Conservation (phyloP, 2,797 vertebrate genomes). For the Calcarius lapponicus region DNA sequence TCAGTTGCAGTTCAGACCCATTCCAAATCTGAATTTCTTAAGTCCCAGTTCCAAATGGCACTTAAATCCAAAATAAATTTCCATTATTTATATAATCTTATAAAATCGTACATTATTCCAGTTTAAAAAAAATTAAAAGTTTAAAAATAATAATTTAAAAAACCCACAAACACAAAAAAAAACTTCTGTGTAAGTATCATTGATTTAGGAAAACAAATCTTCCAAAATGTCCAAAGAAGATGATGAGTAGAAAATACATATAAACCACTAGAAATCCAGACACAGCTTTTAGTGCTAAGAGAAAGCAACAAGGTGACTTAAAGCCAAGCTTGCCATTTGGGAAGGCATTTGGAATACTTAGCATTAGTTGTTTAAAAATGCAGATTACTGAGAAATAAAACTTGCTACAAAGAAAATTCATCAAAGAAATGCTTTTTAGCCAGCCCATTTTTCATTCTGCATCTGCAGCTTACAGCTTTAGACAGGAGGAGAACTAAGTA, state of each 20-base stretch:
- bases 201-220: not conserved
- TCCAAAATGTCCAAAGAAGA: not conserved
- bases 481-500: not conserved
- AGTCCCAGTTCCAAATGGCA: not conserved
- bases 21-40: not conserved
- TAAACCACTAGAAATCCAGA: not conserved
- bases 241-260: not conserved
- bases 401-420: not conserved
- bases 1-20: not conserved
- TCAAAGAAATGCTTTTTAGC: not conserved
- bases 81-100: not conserved
- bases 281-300: not conserved
- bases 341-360: not conserved
- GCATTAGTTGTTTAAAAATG: not conserved
- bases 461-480: not conserved
- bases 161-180: accelerated
- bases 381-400: not conserved
- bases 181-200: not conserved
- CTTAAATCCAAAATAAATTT: not conserved
- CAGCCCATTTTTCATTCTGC: not conserved
- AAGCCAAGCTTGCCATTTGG: not conserved
- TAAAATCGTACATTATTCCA: not conserved
- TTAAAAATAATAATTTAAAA: too few species aligned
- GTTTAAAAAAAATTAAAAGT: not conserved
- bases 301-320: not conserved